Percentiles rank a stretch among this genome's conserved stretches.
Evolutionary conservation across 2,888 invertebrate genomes (phyloP).

Genomic region (Copidosoma aretas): DNA sequence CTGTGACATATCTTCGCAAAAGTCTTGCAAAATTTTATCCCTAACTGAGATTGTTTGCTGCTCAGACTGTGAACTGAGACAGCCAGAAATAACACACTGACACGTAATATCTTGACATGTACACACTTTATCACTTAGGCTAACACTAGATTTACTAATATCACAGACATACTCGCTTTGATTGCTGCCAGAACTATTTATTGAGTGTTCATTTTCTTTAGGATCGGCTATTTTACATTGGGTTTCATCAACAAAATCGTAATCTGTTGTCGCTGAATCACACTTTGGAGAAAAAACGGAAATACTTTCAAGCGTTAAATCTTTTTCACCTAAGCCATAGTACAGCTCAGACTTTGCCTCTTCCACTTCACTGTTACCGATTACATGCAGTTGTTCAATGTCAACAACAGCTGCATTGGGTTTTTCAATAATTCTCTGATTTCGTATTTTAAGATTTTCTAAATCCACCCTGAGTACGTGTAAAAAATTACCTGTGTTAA

Average conservation of each 20-base stretch:
- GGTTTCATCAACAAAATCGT: conserved; percentile 51
- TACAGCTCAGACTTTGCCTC: conserved; percentile 54
- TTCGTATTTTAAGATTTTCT: conserved; percentile 56
- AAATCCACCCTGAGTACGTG: conserved; percentile 76
- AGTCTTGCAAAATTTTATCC: conserved; percentile 60
- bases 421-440: conserved; percentile 56
- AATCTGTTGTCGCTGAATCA: conserved; percentile 49
- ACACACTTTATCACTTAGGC: conserved; percentile 50
- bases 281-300: conserved; percentile 52
- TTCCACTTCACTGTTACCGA: conserved; percentile 55
- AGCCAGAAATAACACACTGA: conserved; percentile 47
- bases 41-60: conserved; percentile 57
- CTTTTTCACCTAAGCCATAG: conserved; percentile 52
- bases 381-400: conserved; percentile 53
- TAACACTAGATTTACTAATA: conserved; percentile 54
- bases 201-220: conserved; percentile 47
- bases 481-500: conserved; percentile 85
- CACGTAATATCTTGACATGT: conserved; percentile 53
- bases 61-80: conserved; percentile 40
- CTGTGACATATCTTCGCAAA: conserved; percentile 59
- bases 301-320: conserved; percentile 49
- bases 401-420: conserved; percentile 55
- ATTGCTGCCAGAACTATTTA: conserved; percentile 54
- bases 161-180: conserved; percentile 58
- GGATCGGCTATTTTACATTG: conserved; percentile 48